Evolutionary conservation across 2,113 vertebrate genomes (phyloP).

Genomic region (Odontophorus gujanensis): DNA sequence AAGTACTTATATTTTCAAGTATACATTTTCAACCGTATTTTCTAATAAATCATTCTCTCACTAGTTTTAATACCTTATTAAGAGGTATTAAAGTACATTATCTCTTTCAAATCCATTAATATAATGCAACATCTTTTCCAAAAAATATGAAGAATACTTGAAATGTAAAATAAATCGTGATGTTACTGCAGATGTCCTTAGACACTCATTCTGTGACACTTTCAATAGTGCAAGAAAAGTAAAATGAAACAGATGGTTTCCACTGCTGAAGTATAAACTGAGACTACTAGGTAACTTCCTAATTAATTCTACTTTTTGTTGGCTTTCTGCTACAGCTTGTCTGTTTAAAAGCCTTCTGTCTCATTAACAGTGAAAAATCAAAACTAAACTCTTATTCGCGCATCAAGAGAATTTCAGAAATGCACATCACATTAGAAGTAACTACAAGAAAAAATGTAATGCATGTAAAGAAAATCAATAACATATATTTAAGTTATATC

Average conservation of each 20-base stretch:
- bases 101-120: conserved; percentile 31
- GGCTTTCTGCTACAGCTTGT: conserved; percentile 2
- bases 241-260: neutral
- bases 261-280: neutral
- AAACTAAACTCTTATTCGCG: neutral
- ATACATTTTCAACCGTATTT: conserved; percentile 37
- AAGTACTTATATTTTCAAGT: conserved; percentile 49
- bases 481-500: neutral
- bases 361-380: neutral
- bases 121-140: conserved; percentile 8
- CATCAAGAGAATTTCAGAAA: neutral
- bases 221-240: conserved; percentile 13
- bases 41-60: conserved; percentile 36
- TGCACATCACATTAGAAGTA: neutral
- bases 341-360: neutral
- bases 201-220: conserved; percentile 37
- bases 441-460: neutral
- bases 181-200: conserved; percentile 60
- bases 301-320: conserved; percentile 53
- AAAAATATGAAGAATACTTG: conserved; percentile 32
- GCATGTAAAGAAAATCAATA: neutral
- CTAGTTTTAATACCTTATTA: conserved; percentile 48
- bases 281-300: conserved; percentile 33
- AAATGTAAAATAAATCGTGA: conserved; percentile 39
- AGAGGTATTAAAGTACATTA: conserved; percentile 50